These are phyloP conservation scores for Stenolophus ochropezus DNA, from an alignment of 2,888 invertebrate species.

Conservation along the genomic window DNA sequence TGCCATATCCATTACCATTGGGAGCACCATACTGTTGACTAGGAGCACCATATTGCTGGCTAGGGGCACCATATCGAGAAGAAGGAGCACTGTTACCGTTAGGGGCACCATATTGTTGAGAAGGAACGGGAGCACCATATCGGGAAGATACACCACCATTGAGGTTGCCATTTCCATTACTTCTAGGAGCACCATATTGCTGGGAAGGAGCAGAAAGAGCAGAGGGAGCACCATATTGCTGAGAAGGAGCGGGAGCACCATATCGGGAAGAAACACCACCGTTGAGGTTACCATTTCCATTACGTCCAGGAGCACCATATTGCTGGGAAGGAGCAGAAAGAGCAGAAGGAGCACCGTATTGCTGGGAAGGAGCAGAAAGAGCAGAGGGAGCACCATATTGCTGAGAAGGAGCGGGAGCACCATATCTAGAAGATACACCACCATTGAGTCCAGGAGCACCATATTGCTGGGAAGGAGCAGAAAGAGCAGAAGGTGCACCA, in stretches of 20 bases:
- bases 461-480: slow-evolving; percentile 60
- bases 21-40: slow-evolving; percentile 28
- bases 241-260: slow-evolving; percentile 38
- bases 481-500: neutral
- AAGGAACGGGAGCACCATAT: slow-evolving; percentile 61
- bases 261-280: too few relatives aligned
- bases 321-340: slow-evolving; percentile 63
- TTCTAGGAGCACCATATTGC: slow-evolving; percentile 63
- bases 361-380: too few relatives aligned
- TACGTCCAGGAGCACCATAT: neutral
- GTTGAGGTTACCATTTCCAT: too few relatives aligned
- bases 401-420: slow-evolving; percentile 49
- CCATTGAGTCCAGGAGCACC: slow-evolving; percentile 23
- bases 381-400: slow-evolving; percentile 6
- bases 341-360: slow-evolving; percentile 45
- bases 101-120: slow-evolving; percentile 36
- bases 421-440: neutral
- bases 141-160: slow-evolving; percentile 10
- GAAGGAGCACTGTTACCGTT: slow-evolving; percentile 17
- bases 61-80: slow-evolving; percentile 4
- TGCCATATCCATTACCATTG: slow-evolving; percentile 15
- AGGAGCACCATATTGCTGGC: slow-evolving; percentile 36
- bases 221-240: slow-evolving; percentile 58
- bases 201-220: slow-evolving; percentile 45
- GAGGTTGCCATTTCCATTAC: slow-evolving; percentile 45